Evolutionary conservation across 2,797 vertebrate species (phyloP).

Genomic region (Toxotes lorentzi): DNA sequence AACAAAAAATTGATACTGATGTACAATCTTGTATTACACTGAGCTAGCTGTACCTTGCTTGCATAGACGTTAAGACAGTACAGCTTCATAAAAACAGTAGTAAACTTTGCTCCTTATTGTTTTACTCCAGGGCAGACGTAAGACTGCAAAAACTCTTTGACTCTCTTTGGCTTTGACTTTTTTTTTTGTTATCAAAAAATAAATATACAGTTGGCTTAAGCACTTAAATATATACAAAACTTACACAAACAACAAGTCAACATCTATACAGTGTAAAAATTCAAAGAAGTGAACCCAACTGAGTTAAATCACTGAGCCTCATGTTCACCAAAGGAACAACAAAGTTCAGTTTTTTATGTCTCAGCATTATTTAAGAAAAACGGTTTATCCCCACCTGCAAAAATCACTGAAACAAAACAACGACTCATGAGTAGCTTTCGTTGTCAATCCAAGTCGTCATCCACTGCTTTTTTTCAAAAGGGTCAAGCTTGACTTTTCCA

Average conservation of each 20-base stretch:
- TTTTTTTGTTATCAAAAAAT: conserved; percentile 75
- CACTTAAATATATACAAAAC: conserved; percentile 90
- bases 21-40: conserved; percentile 46
- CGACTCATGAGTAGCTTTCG: conserved; percentile 90
- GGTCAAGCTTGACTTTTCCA: conserved; percentile 82
- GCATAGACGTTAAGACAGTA: conserved; percentile 46
- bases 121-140: conserved; percentile 24
- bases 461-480: conserved; percentile 93
- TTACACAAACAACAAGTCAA: conserved; percentile 75
- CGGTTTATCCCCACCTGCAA: not conserved
- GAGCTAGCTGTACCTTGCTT: conserved; percentile 53
- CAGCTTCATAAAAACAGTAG: conserved; percentile 40
- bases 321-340: conserved; percentile 20
- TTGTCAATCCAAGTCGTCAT: conserved; percentile 94
- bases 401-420: conserved; percentile 17
- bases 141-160: conserved; percentile 71
- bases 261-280: conserved; percentile 76
- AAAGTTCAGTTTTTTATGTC: conserved; percentile 41
- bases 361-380: not conserved
- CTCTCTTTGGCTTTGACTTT: no score
- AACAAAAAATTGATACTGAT: not conserved
- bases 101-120: conserved; percentile 25
- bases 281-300: conserved; percentile 24
- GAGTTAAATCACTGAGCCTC: conserved; percentile 15
- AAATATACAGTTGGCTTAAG: conserved; percentile 82